Evolutionary conservation across 2,797 vertebrate genomes (phyloP), one percentile per base, ranked within the genome.

Genomic region (Mastacembelus armatus): DNA sequence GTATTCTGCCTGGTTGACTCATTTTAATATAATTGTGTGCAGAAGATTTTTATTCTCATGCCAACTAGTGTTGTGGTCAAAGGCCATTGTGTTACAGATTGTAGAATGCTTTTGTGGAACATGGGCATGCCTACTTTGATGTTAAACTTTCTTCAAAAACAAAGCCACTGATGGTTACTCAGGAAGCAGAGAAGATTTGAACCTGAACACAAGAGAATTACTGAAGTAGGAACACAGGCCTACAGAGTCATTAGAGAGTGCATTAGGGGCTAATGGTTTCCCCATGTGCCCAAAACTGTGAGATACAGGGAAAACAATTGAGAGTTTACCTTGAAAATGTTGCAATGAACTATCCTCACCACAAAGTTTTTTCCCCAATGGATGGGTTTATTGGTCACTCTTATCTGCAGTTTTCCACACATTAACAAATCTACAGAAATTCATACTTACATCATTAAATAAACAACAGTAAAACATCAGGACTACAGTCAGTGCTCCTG

Each of bases 201-300:
- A 86, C 78, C 85, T 75, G 36, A 78, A 86, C 78, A 84, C 77
- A 68, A 71, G 81, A 91, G 80, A 90, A 88, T 86, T 71, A 79
- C 72, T 50, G 74, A 87, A 91, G 85, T 85, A 85, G 81, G 79
- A 89, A 84, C 85, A 59, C 80, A 80, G 88, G 71, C 86, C 74
- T 80, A 73, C 62, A 26, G 63, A 86, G 84, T 86, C 89, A 91
- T 92, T 92, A 91, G 83, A 89, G 77, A 88, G 78, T 80, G 74
- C 85, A 92, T 91, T 88, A 87, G 81, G 82, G 19, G 14, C 48
- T 90, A 89, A 92, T 91, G 85, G 42, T 82, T 90, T 88, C 81
- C 70, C 79, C 89, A 89, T 92, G 87, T 92, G 88, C 78, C 56
- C 57, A 49, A 70, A 71, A 67, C 72, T 72, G 35, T 70, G 43